Percentiles rank a stretch among this genome's conserved stretches.
Evolutionary conservation across 2,888 invertebrate genomes (phyloP).

Genomic region (Philopedon plagiatum): DNA sequence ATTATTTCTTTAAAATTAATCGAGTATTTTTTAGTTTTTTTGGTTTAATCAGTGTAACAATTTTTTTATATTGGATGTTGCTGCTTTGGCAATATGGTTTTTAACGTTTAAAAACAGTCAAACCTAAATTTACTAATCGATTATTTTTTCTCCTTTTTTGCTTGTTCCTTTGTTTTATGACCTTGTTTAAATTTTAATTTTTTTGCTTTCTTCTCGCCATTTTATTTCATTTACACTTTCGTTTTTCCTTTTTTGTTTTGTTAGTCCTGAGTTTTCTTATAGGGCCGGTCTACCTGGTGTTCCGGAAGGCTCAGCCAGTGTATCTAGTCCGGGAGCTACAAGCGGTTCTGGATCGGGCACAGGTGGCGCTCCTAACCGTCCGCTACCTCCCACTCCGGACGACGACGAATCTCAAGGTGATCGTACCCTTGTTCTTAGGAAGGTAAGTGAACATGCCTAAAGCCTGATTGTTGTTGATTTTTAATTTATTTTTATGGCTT

Average conservation of each 20-base stretch:
- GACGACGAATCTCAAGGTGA: constrained; percentile 86
- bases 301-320: constrained; percentile 71
- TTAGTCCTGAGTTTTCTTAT: constrained; percentile 88
- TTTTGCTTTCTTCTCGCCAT: constrained; percentile 37
- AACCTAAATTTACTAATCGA: constrained; percentile 6
- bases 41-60: too few species aligned
- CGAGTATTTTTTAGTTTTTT: too few species aligned
- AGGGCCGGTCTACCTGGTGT: constrained; percentile 80
- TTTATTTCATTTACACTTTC: constrained; percentile 52
- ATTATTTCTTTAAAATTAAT: too few species aligned
- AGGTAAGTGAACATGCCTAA: constrained; percentile 34
- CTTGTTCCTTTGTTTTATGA: background rate
- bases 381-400: constrained; percentile 95
- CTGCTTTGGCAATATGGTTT: too few species aligned
- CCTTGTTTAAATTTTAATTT: constrained; percentile 32
- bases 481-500: constrained; percentile 18
- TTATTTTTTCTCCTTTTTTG: constrained; percentile 43
- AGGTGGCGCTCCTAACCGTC: constrained; percentile 90
- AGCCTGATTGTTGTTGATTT: constrained; percentile 19
- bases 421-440: constrained; percentile 91
- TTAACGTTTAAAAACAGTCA: too few species aligned
- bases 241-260: constrained; percentile 57
- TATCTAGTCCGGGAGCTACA: constrained; percentile 68
- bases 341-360: constrained; percentile 56
- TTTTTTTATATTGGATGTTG: too few species aligned